Percentiles rank a stretch among this genome's conserved stretches.
Conservation (phyloP, 2,888 invertebrate species). For the Theretra japonica region DNA sequence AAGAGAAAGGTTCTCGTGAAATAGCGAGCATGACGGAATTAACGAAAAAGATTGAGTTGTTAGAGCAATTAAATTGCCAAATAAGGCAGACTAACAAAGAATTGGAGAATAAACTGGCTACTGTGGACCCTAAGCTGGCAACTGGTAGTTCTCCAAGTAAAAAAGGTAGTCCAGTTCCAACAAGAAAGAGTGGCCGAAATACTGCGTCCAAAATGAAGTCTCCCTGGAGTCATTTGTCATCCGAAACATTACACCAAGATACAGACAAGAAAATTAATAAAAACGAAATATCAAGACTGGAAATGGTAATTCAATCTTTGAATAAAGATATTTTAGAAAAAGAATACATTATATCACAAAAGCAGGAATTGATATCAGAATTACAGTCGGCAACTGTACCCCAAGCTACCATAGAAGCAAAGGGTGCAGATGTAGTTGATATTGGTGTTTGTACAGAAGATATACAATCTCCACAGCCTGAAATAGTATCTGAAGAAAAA, state of each 20-base stretch:
- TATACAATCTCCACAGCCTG: slow-evolving; percentile 35
- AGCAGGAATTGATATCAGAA: slow-evolving; percentile 74
- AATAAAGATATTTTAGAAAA: slow-evolving; percentile 80
- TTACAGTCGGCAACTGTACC: slow-evolving; percentile 53
- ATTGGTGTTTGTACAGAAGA: slow-evolving; percentile 59
- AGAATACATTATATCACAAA: slow-evolving; percentile 72
- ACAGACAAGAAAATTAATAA: slow-evolving; percentile 69
- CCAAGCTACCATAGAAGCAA: slow-evolving; percentile 40
- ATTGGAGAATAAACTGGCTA: slow-evolving; percentile 79
- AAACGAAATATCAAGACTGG: slow-evolving; percentile 67
- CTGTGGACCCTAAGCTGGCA: slow-evolving; percentile 60
- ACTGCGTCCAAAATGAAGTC: slow-evolving; percentile 74
- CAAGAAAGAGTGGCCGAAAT: slow-evolving; percentile 73
- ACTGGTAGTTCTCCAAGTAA: slow-evolving; percentile 60
- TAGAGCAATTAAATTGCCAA: slow-evolving; percentile 81
- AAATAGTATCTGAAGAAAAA: slow-evolving; percentile 35
- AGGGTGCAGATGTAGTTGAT: slow-evolving; percentile 50
- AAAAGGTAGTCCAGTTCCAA: slow-evolving; percentile 72
- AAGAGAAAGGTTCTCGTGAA: slow-evolving; percentile 85
- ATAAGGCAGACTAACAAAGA: slow-evolving; percentile 83
- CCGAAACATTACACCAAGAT: slow-evolving; percentile 70
- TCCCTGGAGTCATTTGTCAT: slow-evolving; percentile 75
- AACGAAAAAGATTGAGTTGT: slow-evolving; percentile 78
- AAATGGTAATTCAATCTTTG: slow-evolving; percentile 73
- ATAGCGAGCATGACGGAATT: slow-evolving; percentile 74